Evolutionary conservation across 2,888 invertebrate species (phyloP).

Genomic region (Eurytoma californica): DNA sequence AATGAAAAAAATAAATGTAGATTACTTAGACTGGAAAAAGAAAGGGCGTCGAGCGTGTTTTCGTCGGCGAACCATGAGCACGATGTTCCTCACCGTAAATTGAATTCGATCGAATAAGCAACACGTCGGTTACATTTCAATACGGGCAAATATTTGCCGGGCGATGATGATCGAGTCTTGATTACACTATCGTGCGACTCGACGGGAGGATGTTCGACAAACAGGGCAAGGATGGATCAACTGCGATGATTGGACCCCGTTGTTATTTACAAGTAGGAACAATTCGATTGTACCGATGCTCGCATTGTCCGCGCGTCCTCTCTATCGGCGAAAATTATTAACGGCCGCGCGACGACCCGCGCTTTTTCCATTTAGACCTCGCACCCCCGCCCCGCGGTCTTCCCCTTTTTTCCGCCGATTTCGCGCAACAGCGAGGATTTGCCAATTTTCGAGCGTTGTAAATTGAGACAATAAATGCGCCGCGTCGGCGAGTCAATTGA

Average conservation of each 20-base stretch:
- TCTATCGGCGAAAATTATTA: conserved; percentile 25
- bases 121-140: conserved; percentile 28
- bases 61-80: background rate
- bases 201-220: conserved; percentile 27
- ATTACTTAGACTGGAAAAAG: too few relatives aligned
- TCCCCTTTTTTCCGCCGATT: background rate
- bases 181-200: conserved; percentile 27
- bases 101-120: conserved; percentile 37
- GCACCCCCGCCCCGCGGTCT: background rate
- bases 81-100: background rate
- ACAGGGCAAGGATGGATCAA: conserved; percentile 38
- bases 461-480: too few relatives aligned
- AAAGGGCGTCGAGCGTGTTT: too few relatives aligned
- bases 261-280: conserved; percentile 50
- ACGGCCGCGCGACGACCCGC: background rate
- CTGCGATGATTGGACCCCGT: conserved; percentile 34
- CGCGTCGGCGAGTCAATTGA: conserved; percentile 8
- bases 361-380: too few relatives aligned
- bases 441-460: too few relatives aligned
- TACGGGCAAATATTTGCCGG: conserved; percentile 43
- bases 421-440: background rate
- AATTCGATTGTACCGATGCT: conserved; percentile 23
- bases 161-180: conserved; percentile 53
- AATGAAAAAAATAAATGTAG: too few relatives aligned
- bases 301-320: background rate